These are phyloP conservation scores for Eupithecia insigniata DNA, from an alignment of 2,888 invertebrate species.

Conservation along the genomic window DNA sequence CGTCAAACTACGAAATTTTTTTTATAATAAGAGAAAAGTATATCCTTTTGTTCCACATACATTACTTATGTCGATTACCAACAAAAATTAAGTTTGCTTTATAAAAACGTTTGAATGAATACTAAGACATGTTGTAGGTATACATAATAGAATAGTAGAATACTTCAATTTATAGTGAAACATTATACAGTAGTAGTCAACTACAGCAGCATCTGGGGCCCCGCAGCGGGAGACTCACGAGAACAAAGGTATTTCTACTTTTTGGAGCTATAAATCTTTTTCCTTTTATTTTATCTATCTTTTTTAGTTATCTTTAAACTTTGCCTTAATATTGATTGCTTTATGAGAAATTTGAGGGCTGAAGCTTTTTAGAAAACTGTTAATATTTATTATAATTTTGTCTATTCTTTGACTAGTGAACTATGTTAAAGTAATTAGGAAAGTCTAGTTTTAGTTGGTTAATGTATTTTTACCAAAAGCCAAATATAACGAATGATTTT, in stretches of 20 bases:
- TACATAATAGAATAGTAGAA: too few relatives aligned
- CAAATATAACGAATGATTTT: too few relatives aligned
- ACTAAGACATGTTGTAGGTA: neutral
- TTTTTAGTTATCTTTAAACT: constrained; percentile 21
- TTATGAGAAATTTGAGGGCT: neutral
- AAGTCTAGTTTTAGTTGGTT: too few relatives aligned
- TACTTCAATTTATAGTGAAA: neutral
- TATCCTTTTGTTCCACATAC: neutral
- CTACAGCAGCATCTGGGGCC: neutral
- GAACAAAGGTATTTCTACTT: constrained; percentile 42
- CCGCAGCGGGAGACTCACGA: constrained; percentile 36
- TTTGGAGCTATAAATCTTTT: constrained; percentile 38
- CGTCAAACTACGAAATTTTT: too few relatives aligned
- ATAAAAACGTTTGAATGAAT: neutral
- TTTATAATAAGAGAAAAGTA: too few relatives aligned
- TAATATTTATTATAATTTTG: too few relatives aligned
- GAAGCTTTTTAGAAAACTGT: neutral
- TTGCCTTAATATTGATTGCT: constrained; percentile 8
- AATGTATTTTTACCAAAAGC: too few relatives aligned
- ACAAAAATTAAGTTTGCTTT: neutral
- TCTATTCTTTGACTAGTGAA: too few relatives aligned
- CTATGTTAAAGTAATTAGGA: too few relatives aligned
- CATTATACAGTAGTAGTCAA: neutral
- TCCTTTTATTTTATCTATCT: constrained; percentile 34
- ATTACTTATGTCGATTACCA: neutral